phyloP scores from a whole-genome alignment of 2,113 vertebrate genomes.

The Clupea harengus region DNA sequence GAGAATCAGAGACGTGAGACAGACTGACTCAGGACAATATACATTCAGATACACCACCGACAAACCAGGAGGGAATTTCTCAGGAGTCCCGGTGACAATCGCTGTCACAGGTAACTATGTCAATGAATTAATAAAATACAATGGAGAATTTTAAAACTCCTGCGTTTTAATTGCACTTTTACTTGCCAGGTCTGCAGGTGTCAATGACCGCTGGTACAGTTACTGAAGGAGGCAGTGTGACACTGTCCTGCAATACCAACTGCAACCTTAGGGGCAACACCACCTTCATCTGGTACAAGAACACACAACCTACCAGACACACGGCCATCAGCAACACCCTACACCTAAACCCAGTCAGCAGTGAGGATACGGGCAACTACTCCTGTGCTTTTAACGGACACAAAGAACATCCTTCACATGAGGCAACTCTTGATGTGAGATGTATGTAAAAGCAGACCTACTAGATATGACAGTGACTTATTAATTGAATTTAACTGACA shows the following conservation, averaged over 20 bases:
- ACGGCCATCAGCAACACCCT: neutral
- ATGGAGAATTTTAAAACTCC: too few relatives aligned
- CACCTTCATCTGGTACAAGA: constrained; percentile 27
- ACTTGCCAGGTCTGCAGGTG: constrained; percentile 23
- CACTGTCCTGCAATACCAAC: neutral
- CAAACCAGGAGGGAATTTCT: neutral
- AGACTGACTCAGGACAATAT: neutral
- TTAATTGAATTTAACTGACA: neutral
- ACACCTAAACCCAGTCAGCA: constrained; percentile 1
- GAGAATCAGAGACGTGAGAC: neutral
- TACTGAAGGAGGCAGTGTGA: neutral
- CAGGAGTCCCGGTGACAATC: neutral
- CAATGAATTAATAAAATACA: too few relatives aligned
- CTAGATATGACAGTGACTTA: neutral
- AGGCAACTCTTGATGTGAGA: neutral
- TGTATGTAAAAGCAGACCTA: neutral
- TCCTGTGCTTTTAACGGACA: constrained; percentile 7
- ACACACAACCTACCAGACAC: neutral
- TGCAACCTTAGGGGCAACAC: neutral
- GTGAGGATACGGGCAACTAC: constrained; percentile 26
- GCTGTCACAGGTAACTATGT: neutral
- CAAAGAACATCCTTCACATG: neutral
- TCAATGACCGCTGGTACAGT: neutral
- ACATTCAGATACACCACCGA: neutral
- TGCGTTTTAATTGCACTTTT: neutral